Evolutionary conservation across 1,140 invertebrate species (phyloP).

Genomic region (Brachionus koreanus): DNA sequence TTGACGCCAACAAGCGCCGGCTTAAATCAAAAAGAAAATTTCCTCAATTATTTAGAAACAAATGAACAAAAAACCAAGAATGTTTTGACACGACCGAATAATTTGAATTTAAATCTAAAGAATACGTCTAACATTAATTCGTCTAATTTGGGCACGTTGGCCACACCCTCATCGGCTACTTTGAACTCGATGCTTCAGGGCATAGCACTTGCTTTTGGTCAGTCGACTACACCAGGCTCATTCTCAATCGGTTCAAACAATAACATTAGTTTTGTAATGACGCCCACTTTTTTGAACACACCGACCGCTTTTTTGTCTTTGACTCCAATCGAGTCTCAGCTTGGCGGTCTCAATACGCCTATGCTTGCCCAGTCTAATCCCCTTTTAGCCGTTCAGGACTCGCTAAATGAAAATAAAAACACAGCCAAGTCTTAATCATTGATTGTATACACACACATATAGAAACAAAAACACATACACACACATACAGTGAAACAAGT

Average conservation of each 20-base stretch:
- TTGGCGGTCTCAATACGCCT: neutral
- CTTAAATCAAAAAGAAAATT: neutral
- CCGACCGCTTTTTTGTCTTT: conserved; percentile 8
- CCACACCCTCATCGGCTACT: neutral
- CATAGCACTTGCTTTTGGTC: neutral
- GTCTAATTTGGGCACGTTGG: neutral
- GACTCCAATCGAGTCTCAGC: neutral
- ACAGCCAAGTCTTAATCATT: neutral
- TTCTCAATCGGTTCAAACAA: conserved; percentile 12
- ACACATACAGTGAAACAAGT: no score
- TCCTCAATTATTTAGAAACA: neutral
- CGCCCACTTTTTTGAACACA: conserved; percentile 8
- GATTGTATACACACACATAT: no score
- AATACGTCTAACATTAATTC: neutral
- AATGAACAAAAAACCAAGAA: neutral
- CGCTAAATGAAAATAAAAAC: neutral
- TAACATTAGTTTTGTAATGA: conserved; percentile 31
- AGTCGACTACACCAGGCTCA: neutral
- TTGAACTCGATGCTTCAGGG: neutral
- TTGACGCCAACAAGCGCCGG: neutral
- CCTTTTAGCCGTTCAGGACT: neutral
- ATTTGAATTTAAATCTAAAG: conserved; percentile 16
- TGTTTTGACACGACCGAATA: neutral
- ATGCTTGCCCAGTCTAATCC: neutral
- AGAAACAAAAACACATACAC: no score